phyloP scores from a whole-genome alignment of 2,113 vertebrate genomes.

The Oxyura jamaicensis region DNA sequence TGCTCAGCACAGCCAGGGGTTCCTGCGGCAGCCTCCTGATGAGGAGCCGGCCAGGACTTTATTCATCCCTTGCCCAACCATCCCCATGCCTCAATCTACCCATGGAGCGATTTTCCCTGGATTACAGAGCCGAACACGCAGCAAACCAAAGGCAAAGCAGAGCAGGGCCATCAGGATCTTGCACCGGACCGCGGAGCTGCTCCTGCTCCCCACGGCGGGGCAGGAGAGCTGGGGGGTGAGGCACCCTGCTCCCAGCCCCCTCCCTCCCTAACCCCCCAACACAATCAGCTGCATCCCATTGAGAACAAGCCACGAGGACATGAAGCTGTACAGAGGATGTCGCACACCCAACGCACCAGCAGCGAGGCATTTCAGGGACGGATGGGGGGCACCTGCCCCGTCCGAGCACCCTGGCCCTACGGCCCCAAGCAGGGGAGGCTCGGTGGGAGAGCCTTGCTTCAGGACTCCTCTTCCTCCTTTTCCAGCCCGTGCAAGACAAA shows the following conservation, averaged over 20 bases:
- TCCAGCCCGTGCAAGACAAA: not conserved
- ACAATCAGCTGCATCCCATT: accelerated
- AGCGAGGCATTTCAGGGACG: not conserved
- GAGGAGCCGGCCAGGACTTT: not conserved
- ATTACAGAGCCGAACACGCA: not conserved
- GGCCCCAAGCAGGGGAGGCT: accelerated
- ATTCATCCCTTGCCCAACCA: not conserved
- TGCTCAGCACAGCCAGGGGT: not conserved
- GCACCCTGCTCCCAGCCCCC: not conserved
- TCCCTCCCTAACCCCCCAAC: not conserved
- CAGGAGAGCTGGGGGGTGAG: accelerated
- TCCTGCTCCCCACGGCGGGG: not conserved
- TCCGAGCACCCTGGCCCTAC: accelerated
- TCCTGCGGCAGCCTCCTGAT: not conserved
- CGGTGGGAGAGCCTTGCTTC: not conserved
- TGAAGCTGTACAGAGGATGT: accelerated
- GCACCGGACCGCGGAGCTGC: not conserved
- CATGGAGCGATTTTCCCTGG: not conserved
- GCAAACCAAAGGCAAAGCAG: not conserved
- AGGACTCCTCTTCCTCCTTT: not conserved
- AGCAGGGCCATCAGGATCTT: not conserved
- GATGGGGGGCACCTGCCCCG: accelerated
- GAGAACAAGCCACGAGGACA: accelerated
- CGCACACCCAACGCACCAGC: accelerated
- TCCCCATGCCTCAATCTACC: accelerated